phyloP scores from a whole-genome alignment of 2,113 vertebrate species.

The Phocoena phocoena region DNA sequence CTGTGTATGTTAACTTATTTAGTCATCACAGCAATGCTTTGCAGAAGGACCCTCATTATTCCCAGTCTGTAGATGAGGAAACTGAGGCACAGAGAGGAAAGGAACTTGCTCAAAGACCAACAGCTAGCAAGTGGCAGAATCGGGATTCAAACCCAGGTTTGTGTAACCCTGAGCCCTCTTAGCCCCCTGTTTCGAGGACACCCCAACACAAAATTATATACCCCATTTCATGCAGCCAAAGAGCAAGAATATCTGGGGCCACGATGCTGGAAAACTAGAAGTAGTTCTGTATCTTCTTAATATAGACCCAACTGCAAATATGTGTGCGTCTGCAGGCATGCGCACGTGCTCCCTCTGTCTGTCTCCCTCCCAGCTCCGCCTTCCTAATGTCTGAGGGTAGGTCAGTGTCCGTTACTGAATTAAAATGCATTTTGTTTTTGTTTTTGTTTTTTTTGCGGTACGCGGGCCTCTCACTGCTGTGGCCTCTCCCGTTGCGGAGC shows the following conservation, averaged over 20 bases:
- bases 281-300: neutral
- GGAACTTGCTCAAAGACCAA: neutral
- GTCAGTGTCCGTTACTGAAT: neutral
- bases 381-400: neutral
- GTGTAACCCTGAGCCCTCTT: neutral
- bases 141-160: neutral
- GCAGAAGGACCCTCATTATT: neutral
- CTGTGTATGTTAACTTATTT: neutral
- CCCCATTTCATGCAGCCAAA: neutral
- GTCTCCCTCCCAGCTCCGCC: neutral
- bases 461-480: no score
- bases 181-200: neutral
- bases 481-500: no score
- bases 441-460: no score
- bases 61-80: neutral
- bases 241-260: neutral
- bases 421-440: neutral
- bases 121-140: neutral
- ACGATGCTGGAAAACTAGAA: neutral
- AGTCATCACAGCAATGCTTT: neutral
- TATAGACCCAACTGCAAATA: neutral
- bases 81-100: neutral
- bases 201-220: neutral
- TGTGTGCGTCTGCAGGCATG: fast-evolving
- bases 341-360: neutral